These are phyloP conservation scores for Carassius gibelio DNA, from an alignment of 2,113 vertebrate genomes.

Conservation along the genomic window DNA sequence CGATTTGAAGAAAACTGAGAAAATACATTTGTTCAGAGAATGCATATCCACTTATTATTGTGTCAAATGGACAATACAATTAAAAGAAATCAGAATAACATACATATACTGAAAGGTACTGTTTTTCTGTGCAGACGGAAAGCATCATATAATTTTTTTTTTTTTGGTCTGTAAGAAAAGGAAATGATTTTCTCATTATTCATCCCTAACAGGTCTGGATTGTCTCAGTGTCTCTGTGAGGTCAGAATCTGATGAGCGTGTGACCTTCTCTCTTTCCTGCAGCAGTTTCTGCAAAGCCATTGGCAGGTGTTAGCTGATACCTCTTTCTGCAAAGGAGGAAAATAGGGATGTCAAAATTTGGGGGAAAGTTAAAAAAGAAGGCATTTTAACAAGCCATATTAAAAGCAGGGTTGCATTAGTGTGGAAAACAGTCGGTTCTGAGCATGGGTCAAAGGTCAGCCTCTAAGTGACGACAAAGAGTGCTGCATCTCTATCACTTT, in stretches of 20 bases:
- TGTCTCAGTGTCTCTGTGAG: constrained; percentile 64
- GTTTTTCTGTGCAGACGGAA: constrained; percentile 6
- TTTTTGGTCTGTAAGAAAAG: constrained; percentile 19
- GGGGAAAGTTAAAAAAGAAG: constrained; percentile 15
- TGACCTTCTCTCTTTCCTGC: constrained; percentile 68
- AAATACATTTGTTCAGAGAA: background rate
- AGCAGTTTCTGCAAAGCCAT: constrained; percentile 54
- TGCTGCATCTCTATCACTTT: constrained; percentile 17
- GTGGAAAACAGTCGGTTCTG: constrained; percentile 59
- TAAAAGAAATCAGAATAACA: background rate
- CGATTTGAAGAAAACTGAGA: background rate
- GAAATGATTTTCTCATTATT: constrained; percentile 50
- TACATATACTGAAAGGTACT: background rate
- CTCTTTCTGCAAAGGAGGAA: constrained; percentile 56
- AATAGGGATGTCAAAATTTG: constrained; percentile 42
- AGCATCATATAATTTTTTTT: constrained; percentile 1
- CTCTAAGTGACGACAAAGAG: constrained; percentile 61
- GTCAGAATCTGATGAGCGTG: constrained; percentile 63
- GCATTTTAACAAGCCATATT: constrained; percentile 62
- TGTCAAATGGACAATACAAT: background rate
- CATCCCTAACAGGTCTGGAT: constrained; percentile 64
- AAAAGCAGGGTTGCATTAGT: constrained; percentile 62
- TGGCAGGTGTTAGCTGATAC: constrained; percentile 70
- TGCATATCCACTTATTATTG: background rate
- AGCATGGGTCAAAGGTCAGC: constrained; percentile 55